Evolutionary conservation across 2,888 invertebrate species (phyloP).

Genomic region (Elgonia sp.): DNA sequence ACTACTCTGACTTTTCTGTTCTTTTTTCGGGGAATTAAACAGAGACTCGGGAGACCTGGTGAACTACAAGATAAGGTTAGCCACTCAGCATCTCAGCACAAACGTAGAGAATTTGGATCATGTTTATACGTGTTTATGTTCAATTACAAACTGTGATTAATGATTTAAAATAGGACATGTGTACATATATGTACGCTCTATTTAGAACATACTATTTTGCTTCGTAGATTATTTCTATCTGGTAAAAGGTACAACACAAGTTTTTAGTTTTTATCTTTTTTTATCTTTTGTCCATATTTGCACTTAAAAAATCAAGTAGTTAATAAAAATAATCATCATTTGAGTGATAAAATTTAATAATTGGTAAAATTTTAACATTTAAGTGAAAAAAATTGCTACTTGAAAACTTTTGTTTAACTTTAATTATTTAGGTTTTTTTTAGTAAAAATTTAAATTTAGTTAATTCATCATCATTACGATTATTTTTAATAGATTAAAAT

Average conservation of each 20-base stretch:
- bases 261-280: too few relatives aligned
- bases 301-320: too few relatives aligned
- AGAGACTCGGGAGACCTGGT: constrained; percentile 92
- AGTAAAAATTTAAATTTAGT: neutral
- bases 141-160: constrained; percentile 76
- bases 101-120: constrained; percentile 74
- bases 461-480: too few relatives aligned
- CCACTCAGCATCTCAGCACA: constrained; percentile 70
- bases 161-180: constrained; percentile 65
- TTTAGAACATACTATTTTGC: constrained; percentile 38
- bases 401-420: neutral
- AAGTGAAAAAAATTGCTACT: too few relatives aligned
- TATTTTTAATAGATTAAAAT: neutral
- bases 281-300: too few relatives aligned
- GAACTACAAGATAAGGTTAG: constrained; percentile 93
- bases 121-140: constrained; percentile 75
- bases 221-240: constrained; percentile 26
- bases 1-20: constrained; percentile 76
- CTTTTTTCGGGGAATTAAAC: constrained; percentile 89
- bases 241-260: constrained; percentile 60
- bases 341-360: too few relatives aligned
- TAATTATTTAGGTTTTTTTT: neutral
- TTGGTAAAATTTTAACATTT: too few relatives aligned
- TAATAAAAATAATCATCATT: too few relatives aligned
- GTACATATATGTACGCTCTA: constrained; percentile 66